Percentiles rank a stretch among this genome's conserved stretches.
Conservation (phyloP, 2,888 invertebrate species). For the Caprella mutica region DNA sequence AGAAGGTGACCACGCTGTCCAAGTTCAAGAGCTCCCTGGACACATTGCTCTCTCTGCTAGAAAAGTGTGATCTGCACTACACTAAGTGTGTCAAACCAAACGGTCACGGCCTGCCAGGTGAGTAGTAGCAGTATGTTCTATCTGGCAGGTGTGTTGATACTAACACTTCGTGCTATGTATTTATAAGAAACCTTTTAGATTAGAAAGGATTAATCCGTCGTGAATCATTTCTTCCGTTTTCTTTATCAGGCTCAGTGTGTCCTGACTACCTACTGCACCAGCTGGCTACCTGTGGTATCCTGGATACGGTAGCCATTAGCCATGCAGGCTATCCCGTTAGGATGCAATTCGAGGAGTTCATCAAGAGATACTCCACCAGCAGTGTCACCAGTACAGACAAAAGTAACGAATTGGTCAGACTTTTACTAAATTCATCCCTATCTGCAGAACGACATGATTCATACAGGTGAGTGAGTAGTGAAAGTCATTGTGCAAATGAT, state of each 20-base stretch:
- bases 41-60: conserved; percentile 39
- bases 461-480: too few species aligned
- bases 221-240: neutral
- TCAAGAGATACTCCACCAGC: conserved; percentile 15
- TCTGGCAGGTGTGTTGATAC: too few species aligned
- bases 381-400: too few species aligned
- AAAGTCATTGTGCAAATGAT: too few species aligned
- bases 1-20: conserved; percentile 35
- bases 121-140: too few species aligned
- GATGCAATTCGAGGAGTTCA: conserved; percentile 23
- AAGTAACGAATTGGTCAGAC: too few species aligned
- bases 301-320: conserved; percentile 35
- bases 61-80: conserved; percentile 41
- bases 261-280: conserved; percentile 32
- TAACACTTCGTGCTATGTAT: too few species aligned
- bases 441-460: too few species aligned
- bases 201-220: neutral
- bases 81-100: conserved; percentile 42
- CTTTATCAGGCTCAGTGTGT: conserved; percentile 13
- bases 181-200: neutral
- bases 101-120: conserved; percentile 11
- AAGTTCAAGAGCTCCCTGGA: conserved; percentile 38
- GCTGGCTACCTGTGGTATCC: conserved; percentile 35
- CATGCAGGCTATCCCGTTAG: conserved; percentile 35
- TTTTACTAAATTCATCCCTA: too few species aligned